These are phyloP conservation scores for Rhizoglyphus robini DNA, from an alignment of 1,140 invertebrate genomes.

Conservation along the genomic window DNA sequence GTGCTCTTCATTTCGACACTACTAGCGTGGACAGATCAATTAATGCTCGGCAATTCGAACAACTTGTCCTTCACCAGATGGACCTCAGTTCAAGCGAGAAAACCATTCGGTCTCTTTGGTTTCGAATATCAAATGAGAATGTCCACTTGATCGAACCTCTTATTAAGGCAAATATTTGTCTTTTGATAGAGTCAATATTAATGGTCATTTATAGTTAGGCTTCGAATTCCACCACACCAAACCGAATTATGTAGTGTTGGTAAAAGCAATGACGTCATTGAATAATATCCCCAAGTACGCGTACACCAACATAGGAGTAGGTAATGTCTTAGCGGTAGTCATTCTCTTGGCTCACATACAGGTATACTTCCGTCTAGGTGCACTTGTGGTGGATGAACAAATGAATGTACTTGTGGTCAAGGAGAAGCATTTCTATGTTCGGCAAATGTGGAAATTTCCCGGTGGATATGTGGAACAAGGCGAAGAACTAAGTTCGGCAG, in stretches of 20 bases:
- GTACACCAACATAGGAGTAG: slow-evolving; percentile 58
- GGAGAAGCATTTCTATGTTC: slow-evolving; percentile 42
- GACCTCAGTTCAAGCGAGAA: slow-evolving; percentile 27
- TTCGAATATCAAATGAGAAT: slow-evolving; percentile 53
- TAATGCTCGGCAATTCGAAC: background rate
- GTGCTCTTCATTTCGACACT: background rate
- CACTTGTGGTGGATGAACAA: slow-evolving; percentile 60
- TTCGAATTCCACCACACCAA: slow-evolving; percentile 77
- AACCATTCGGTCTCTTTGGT: slow-evolving; percentile 63
- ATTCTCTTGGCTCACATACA: background rate
- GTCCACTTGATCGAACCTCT: slow-evolving; percentile 60
- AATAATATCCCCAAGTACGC: slow-evolving; percentile 62
- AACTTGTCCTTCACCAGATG: background rate
- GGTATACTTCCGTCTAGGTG: slow-evolving; percentile 43
- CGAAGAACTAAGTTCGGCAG: slow-evolving; percentile 62
- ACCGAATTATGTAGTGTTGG: slow-evolving; percentile 58
- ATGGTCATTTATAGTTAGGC: slow-evolving; percentile 43
- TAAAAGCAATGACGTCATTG: slow-evolving; percentile 58
- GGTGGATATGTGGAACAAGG: slow-evolving; percentile 78
- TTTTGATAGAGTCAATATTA: background rate
- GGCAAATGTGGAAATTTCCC: slow-evolving; percentile 65
- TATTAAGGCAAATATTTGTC: slow-evolving; percentile 42
- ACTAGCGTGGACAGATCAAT: slow-evolving; percentile 41
- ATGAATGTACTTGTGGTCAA: slow-evolving; percentile 60
- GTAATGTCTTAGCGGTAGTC: slow-evolving; percentile 2